Evolutionary conservation across 2,888 invertebrate genomes (phyloP), one percentile per base, ranked within the genome.

Genomic region (Ferdinandea cuprea): DNA sequence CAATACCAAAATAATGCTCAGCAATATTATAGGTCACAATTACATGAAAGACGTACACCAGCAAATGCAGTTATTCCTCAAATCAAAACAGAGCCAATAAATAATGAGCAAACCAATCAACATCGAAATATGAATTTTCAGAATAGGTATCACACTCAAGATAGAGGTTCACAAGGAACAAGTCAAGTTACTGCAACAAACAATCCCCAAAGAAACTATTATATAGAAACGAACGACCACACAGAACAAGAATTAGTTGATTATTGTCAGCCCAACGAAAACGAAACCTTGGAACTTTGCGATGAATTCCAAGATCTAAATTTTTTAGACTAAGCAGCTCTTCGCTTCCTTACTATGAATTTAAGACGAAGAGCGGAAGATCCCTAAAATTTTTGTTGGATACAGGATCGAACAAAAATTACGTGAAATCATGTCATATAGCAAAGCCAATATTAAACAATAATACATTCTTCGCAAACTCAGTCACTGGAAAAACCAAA

Each of bases 321-420:
- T 56, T 69, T 69, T n/a, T n/a, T n/a, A n/a, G n/a, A n/a, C n/a
- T n/a, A n/a, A n/a, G n/a, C n/a, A n/a, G n/a, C n/a, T n/a, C n/a
- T n/a, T n/a, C n/a, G n/a, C n/a, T n/a, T n/a, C n/a, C n/a, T n/a
- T n/a, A n/a, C n/a, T n/a, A n/a, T n/a, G n/a, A n/a, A n/a, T n/a
- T n/a, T n/a, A n/a, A n/a, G n/a, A n/a, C n/a, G n/a, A n/a, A n/a
- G n/a, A 68, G 44, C 28, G 13, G 44, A 5, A 30, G 32, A 30
- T 13, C 21, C 9, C 46, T 44, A 13, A 68, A 56, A 56, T 52
- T 68, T 13, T n/a, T 56, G 11, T 30, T 68, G 21, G 68, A 68
- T 3, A 68, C 54, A n/a, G n/a, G n/a, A n/a, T n/a, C n/a, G n/a
- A n/a, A n/a, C n/a, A n/a, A n/a, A n/a, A n/a, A n/a, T n/a, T n/a